Evolutionary conservation across 2,113 vertebrate genomes (phyloP), one percentile per base, ranked within the genome.

Genomic region (Sula dactylatra): DNA sequence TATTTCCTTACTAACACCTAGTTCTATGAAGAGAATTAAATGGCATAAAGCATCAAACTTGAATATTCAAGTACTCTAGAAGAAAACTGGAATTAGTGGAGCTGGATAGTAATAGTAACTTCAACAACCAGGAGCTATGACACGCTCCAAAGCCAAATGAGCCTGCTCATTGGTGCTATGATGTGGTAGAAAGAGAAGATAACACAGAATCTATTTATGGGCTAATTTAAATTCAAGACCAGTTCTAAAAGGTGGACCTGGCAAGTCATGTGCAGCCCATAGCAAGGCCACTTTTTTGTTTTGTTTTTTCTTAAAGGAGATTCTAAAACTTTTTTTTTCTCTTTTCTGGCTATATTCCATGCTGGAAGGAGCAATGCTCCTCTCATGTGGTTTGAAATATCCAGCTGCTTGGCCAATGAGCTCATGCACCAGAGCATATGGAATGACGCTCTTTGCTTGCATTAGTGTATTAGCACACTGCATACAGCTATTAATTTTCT

Each of bases 351-450:
- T 22, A 20, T 26, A 56, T 27, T 90, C 84, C 82, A 21, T 61
- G 66, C 74, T 94, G 90, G 70, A 90, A 86, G 79, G 49, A 80
- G 93, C 58, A 82, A 40, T 7, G 22, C 11, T 90, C 49, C 42
- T 97, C 93, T 96, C 81, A 31, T 89, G 73, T 90, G 90, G 90
- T 85, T 69, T 80, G 93, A 80, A 96, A 85, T 69, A 94, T 45
- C 74, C 83, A 88, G 79, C 47, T 36, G 25, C 85, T 88, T 87
- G 90, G 87, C 87, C 78, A 82, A 49, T 94, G 94, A 94, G 58
- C 54, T 93, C 87, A 93, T 69, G 78, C 84, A 85, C 29, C 40
- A 61, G 73, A 73, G 89, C 93, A 72, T 14, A 52, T 8, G 61
- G 84, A 94, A 76, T 79, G 86, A 74, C 24, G 50, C n/a, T 71